A percentile compares a stretch with the other conserved stretches of the same genome.
Conservation (phyloP, 1,140 invertebrate species). For the Drosophila subpulchrella region DNA sequence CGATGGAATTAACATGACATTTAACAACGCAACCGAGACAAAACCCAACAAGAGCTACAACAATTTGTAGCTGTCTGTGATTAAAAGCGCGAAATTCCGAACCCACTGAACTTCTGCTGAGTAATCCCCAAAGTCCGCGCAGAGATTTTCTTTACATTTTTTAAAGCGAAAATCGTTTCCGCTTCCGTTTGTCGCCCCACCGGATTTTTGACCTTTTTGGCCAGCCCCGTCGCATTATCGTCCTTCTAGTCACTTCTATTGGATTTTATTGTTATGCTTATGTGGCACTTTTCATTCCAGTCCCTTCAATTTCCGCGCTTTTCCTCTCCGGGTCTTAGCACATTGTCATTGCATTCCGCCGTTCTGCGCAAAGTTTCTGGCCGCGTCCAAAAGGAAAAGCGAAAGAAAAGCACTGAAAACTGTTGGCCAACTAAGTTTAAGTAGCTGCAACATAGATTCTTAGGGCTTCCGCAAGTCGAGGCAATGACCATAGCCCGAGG, state of each 20-base stretch:
- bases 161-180: slow-evolving; percentile 17
- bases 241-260: slow-evolving; percentile 30
- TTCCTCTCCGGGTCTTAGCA: slow-evolving; percentile 7
- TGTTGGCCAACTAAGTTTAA: slow-evolving; percentile 53
- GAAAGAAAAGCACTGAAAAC: slow-evolving; percentile 36
- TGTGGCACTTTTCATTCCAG: slow-evolving; percentile 43
- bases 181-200: slow-evolving; percentile 2
- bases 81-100: slow-evolving; percentile 48
- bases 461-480: slow-evolving; percentile 44
- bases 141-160: slow-evolving; percentile 10
- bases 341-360: slow-evolving; percentile 21
- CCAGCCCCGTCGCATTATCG: slow-evolving; percentile 29
- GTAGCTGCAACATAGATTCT: slow-evolving; percentile 52
- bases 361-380: slow-evolving; percentile 8
- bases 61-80: slow-evolving; percentile 54
- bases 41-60: slow-evolving; percentile 40
- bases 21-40: slow-evolving; percentile 64
- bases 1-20: slow-evolving; percentile 77
- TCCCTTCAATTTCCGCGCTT: slow-evolving; percentile 5
- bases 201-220: not conserved
- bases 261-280: slow-evolving; percentile 64
- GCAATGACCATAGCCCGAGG: slow-evolving; percentile 4
- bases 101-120: slow-evolving; percentile 40
- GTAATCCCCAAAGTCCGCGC: slow-evolving; percentile 36
- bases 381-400: slow-evolving; percentile 12